These are phyloP conservation scores for Thecophora atra DNA, from an alignment of 2,888 invertebrate species.

Conservation along the genomic window DNA sequence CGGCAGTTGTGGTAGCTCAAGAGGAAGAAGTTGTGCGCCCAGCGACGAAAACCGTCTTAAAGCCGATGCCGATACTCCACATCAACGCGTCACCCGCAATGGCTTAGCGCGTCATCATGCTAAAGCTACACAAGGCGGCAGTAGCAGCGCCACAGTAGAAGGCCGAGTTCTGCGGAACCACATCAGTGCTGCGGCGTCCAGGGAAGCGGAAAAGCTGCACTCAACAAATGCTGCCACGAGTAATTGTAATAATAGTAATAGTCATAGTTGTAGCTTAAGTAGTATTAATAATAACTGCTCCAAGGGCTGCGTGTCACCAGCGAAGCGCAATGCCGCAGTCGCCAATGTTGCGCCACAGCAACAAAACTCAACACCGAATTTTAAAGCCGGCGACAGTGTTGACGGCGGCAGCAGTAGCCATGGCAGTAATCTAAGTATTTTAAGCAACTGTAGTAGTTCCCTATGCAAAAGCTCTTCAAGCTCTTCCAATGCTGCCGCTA, in stretches of 20 bases:
- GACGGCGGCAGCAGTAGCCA: slow-evolving; percentile 48
- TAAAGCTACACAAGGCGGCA: not conserved
- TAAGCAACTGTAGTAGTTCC: slow-evolving; percentile 51
- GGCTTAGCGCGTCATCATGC: slow-evolving; percentile 45
- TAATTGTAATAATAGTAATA: slow-evolving; percentile 44
- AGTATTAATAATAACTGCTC: slow-evolving; percentile 26
- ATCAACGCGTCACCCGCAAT: slow-evolving; percentile 56
- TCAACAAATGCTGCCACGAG: slow-evolving; percentile 41
- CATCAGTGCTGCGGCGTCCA: slow-evolving; percentile 36
- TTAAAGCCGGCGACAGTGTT: slow-evolving; percentile 21
- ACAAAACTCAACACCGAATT: slow-evolving; percentile 42
- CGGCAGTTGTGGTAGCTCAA: not conserved
- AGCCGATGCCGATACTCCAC: slow-evolving; percentile 38
- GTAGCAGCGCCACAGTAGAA: slow-evolving; percentile 17
- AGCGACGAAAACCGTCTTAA: slow-evolving; percentile 48
- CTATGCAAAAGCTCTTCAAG: slow-evolving; percentile 39
- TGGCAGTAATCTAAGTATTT: slow-evolving; percentile 51
- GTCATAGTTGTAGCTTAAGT: slow-evolving; percentile 37
- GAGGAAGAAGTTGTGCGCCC: slow-evolving; percentile 14
- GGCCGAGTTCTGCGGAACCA: slow-evolving; percentile 52
- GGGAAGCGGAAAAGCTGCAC: slow-evolving; percentile 42
- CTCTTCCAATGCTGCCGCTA: not conserved
- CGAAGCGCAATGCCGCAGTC: slow-evolving; percentile 40
- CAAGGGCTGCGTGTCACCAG: slow-evolving; percentile 19
- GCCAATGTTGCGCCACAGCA: slow-evolving; percentile 40